Conservation (phyloP, 2,113 vertebrate species). For the Austrofundulus limnaeus region DNA sequence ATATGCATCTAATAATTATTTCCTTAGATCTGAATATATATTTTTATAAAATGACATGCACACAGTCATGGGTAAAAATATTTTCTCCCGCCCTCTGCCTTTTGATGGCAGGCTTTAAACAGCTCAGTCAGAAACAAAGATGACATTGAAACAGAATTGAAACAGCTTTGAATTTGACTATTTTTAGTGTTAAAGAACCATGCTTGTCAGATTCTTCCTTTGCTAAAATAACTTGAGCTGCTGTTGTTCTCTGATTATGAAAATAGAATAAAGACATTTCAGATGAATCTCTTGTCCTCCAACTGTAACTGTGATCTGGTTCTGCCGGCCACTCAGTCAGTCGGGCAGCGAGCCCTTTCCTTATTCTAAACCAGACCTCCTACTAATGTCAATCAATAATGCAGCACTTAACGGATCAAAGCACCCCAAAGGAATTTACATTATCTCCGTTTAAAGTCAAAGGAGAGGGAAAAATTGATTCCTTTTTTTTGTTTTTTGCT, state of each 20-base stretch:
- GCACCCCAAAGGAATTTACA: constrained; percentile 63
- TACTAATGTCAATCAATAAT: constrained; percentile 79
- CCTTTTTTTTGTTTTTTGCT: constrained; percentile 41
- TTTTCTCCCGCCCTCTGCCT: constrained; percentile 18
- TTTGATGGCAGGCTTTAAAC: constrained; percentile 2
- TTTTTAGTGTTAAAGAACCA: background rate
- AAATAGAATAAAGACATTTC: constrained; percentile 35
- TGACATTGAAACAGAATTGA: background rate
- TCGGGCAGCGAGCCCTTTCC: constrained; percentile 55
- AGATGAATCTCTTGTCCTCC: constrained; percentile 10
- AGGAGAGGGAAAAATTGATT: constrained; percentile 54
- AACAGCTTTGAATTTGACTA: constrained; percentile 33
- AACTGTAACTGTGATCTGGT: constrained; percentile 34
- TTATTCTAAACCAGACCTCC: constrained; percentile 60
- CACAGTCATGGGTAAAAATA: background rate
- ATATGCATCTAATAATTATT: too few species aligned
- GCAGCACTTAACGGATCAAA: constrained; percentile 72
- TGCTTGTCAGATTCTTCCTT: background rate
- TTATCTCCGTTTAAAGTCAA: constrained; percentile 62
- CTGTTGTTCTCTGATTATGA: constrained; percentile 29
- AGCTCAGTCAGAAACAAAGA: background rate
- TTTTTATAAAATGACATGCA: too few species aligned
- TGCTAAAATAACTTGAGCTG: constrained; percentile 7
- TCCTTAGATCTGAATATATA: too few species aligned
- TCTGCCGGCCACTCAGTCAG: constrained; percentile 17